These are phyloP conservation scores for Taenaris catops DNA, from an alignment of 2,888 invertebrate genomes.

Conservation along the genomic window DNA sequence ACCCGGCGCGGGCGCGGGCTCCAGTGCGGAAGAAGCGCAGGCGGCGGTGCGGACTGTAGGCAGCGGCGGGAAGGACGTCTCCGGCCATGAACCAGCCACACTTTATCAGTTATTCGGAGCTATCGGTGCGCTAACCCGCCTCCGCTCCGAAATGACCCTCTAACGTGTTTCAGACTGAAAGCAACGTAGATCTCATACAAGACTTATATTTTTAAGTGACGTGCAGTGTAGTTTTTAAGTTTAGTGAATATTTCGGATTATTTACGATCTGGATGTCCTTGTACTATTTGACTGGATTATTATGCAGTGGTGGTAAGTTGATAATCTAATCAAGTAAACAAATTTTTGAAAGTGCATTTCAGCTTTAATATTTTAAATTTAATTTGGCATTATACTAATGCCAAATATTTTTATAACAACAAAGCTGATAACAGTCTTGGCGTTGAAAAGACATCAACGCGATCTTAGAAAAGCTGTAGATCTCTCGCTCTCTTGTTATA, in stretches of 20 bases:
- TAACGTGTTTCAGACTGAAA: constrained; percentile 71
- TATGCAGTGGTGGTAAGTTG: constrained; percentile 56
- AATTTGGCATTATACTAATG: not conserved
- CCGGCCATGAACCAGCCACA: constrained; percentile 70
- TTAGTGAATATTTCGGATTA: constrained; percentile 62
- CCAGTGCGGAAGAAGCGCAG: constrained; percentile 70
- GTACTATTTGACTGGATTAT: constrained; percentile 40
- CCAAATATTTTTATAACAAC: not conserved
- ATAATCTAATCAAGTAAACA: constrained; percentile 19
- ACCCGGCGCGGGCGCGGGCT: constrained; percentile 53
- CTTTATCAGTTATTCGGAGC: constrained; percentile 75
- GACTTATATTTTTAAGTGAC: constrained; percentile 75
- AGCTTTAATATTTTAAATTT: no score
- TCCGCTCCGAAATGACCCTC: constrained; percentile 57
- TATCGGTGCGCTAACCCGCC: constrained; percentile 64
- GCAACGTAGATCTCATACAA: constrained; percentile 76
- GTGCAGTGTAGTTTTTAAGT: constrained; percentile 57
- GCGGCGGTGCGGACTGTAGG: constrained; percentile 60
- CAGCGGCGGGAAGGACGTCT: constrained; percentile 68
- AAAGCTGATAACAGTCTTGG: constrained; percentile 22
- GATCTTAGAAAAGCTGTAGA: no score
- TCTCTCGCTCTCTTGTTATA: no score
- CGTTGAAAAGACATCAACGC: constrained; percentile 74
- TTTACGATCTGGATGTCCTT: constrained; percentile 52
- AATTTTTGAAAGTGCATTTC: no score